These are phyloP conservation scores for Pedionomus torquatus DNA, from an alignment of 2,113 vertebrate species.

Conservation along the genomic window DNA sequence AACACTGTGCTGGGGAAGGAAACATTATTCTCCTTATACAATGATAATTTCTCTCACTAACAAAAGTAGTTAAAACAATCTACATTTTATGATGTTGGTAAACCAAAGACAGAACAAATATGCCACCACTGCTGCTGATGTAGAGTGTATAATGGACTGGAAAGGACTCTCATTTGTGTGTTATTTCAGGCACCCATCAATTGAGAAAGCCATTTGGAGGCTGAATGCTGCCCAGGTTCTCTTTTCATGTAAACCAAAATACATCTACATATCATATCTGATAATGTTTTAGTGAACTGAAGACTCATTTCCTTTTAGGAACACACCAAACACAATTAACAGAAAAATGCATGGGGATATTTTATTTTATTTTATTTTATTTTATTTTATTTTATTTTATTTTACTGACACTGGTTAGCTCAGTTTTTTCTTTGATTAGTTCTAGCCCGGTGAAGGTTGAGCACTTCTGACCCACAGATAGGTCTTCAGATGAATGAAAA, in stretches of 20 bases:
- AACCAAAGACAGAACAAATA: not conserved
- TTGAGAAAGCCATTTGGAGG: not conserved
- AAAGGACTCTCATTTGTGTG: not conserved
- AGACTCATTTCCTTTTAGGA: not conserved
- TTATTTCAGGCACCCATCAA: not conserved
- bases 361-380: not conserved
- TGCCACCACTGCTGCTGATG: not conserved
- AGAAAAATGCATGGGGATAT: not conserved
- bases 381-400: not conserved
- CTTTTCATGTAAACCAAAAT: not conserved
- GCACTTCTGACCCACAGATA: not conserved
- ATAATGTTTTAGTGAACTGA: not conserved
- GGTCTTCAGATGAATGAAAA: not conserved
- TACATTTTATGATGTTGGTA: not conserved
- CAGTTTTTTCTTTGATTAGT: not conserved
- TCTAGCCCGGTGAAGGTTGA: not conserved
- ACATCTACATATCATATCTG: not conserved
- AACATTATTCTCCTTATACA: not conserved
- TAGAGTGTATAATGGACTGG: not conserved
- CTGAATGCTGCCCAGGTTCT: not conserved
- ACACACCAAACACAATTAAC: not conserved
- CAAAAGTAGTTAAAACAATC: not conserved
- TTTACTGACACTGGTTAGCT: not conserved
- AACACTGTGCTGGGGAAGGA: not conserved
- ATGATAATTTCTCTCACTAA: not conserved